Percentiles rank a stretch among this genome's conserved stretches.
phyloP scores from a whole-genome alignment of 2,888 invertebrate genomes.

The Nemapogon koenigi region DNA sequence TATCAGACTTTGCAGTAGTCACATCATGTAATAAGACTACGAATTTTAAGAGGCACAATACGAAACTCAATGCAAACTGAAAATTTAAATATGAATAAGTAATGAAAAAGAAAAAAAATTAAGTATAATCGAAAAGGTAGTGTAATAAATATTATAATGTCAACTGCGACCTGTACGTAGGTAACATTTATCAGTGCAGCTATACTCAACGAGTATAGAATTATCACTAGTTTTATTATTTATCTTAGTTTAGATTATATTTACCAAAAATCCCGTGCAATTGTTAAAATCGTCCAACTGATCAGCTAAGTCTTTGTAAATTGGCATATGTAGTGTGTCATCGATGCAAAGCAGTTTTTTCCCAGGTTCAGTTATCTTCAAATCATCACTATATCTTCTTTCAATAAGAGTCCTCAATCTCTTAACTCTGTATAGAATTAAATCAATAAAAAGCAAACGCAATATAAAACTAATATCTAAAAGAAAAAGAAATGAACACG shows the following conservation, averaged over 20 bases:
- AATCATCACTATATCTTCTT: background rate
- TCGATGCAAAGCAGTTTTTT: too few species aligned
- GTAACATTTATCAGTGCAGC: too few species aligned
- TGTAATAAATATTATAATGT: too few species aligned
- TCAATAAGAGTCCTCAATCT: constrained; percentile 4
- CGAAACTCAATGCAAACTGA: constrained; percentile 4
- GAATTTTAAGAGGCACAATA: constrained; percentile 4
- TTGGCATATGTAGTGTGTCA: background rate
- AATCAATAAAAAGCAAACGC: background rate
- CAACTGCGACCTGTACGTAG: too few species aligned
- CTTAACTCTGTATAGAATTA: constrained; percentile 2
- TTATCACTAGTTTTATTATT: too few species aligned
- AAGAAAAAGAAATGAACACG: constrained; percentile 4
- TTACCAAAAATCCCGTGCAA: constrained; percentile 6
- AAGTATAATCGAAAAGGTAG: too few species aligned
- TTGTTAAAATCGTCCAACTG: background rate
- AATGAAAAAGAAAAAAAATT: too few species aligned
- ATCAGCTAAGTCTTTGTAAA: constrained; percentile 3
- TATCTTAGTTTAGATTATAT: too few species aligned
- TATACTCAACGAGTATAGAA: too few species aligned
- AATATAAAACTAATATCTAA: constrained; percentile 7
- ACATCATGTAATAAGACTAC: constrained; percentile 8
- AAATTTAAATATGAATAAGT: constrained; percentile 1
- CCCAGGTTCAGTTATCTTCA: background rate
- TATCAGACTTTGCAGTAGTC: too few species aligned